These are phyloP conservation scores for Aegotheles bennettii DNA, from an alignment of 2,113 vertebrate species.

Conservation along the genomic window DNA sequence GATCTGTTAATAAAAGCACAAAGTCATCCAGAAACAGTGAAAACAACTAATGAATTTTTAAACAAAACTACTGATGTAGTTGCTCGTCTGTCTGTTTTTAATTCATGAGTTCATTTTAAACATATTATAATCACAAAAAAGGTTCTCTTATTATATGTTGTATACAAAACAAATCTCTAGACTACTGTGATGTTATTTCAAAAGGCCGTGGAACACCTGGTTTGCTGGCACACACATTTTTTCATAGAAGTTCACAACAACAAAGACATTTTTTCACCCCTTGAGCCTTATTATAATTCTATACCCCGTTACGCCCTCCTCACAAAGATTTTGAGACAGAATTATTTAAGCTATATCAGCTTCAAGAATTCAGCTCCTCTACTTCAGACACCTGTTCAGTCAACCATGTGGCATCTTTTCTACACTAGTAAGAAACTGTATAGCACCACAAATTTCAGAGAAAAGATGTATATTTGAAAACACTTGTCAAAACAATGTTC, in stretches of 20 bases:
- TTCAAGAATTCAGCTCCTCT: not conserved
- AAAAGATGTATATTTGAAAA: not conserved
- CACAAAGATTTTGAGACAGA: not conserved
- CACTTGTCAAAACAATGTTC: not conserved
- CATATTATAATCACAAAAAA: not conserved
- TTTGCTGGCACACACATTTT: not conserved
- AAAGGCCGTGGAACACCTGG: not conserved
- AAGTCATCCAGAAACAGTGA: not conserved
- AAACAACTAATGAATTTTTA: not conserved
- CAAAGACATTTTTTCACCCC: not conserved
- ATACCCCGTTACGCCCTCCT: not conserved
- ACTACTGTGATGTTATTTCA: not conserved
- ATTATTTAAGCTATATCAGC: not conserved
- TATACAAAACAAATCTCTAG: not conserved
- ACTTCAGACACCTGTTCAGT: not conserved
- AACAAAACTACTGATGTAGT: not conserved
- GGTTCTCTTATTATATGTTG: not conserved
- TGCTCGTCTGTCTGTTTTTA: not conserved
- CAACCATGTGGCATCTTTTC: accelerated
- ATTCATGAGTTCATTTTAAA: not conserved
- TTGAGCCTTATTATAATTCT: not conserved
- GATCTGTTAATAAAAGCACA: not conserved
- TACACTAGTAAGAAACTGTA: not conserved
- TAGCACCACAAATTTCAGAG: not conserved
- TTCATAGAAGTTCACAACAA: not conserved